Percentiles rank a stretch among this genome's conserved stretches.
Conservation (phyloP, 1,140 invertebrate species). For the Caenorhabditis briggsae region DNA sequence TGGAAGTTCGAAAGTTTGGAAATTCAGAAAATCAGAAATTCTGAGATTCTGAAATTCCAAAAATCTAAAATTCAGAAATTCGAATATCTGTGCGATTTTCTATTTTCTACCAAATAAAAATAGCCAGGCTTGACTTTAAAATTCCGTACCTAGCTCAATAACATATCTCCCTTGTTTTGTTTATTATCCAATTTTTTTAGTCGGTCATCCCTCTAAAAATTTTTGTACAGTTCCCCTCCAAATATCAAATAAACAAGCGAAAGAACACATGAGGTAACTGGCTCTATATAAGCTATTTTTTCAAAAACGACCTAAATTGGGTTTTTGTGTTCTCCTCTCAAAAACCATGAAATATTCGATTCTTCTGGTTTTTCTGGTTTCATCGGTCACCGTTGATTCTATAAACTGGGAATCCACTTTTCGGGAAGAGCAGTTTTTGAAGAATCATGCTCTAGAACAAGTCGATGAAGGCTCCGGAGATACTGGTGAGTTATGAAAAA, state of each 20-base stretch:
- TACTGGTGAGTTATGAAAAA: background rate
- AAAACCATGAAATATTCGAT: too few relatives aligned
- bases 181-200: constrained; percentile 12
- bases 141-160: too few relatives aligned
- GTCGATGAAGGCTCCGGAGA: constrained; percentile 5
- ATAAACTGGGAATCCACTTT: background rate
- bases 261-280: background rate
- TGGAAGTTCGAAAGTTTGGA: too few relatives aligned
- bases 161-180: background rate
- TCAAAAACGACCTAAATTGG: too few relatives aligned
- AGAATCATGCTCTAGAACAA: background rate
- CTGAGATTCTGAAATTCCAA: too few relatives aligned
- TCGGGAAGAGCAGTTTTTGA: background rate
- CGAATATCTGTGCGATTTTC: too few relatives aligned
- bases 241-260: constrained; percentile 10
- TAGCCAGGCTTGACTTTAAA: too few relatives aligned
- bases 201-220: background rate
- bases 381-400: background rate
- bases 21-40: too few relatives aligned
- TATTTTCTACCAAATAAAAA: too few relatives aligned
- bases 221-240: constrained; percentile 24
- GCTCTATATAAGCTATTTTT: constrained; percentile 7
- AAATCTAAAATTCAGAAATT: too few relatives aligned
- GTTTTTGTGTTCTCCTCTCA: too few relatives aligned
- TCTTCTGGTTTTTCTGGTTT: background rate